A percentile compares a stretch with the other conserved stretches of the same genome.
phyloP scores from a whole-genome alignment of 2,113 vertebrate species.

The Pterophyllum scalare region DNA sequence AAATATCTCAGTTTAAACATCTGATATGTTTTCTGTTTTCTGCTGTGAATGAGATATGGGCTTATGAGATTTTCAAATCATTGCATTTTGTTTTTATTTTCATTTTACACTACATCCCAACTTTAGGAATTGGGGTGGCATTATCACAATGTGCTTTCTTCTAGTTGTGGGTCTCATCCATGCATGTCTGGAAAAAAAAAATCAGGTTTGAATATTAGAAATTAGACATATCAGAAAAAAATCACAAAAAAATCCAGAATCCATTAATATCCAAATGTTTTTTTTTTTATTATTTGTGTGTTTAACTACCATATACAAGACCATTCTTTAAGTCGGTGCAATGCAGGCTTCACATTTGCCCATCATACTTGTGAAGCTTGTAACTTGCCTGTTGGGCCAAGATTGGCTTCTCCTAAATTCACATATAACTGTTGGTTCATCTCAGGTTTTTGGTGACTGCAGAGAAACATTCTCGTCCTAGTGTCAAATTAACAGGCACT shows the following conservation, averaged over 20 bases:
- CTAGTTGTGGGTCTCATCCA: accelerated
- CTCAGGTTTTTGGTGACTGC: not conserved
- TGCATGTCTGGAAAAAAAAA: not conserved
- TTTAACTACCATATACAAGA: not conserved
- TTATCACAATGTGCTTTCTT: not conserved
- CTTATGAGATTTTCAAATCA: not conserved
- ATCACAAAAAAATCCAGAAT: not conserved
- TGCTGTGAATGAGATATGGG: not conserved
- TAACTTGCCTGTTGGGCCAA: not conserved
- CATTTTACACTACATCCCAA: not conserved
- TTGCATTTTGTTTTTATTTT: not conserved
- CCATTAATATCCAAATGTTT: not conserved
- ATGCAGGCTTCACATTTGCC: not conserved
- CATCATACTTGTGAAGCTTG: not conserved
- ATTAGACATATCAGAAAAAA: not conserved
- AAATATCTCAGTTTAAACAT: no score
- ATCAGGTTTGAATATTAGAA: not conserved
- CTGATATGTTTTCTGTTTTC: not conserved
- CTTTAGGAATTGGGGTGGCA: not conserved
- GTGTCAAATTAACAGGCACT: not conserved
- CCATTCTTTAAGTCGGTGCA: not conserved
- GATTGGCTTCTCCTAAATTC: not conserved
- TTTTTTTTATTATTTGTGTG: accelerated
- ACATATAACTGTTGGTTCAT: not conserved
- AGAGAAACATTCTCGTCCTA: not conserved